Evolutionary conservation across 1,140 invertebrate species (phyloP), one percentile per base, ranked within the genome.

Genomic region (Drosophila gunungcola): DNA sequence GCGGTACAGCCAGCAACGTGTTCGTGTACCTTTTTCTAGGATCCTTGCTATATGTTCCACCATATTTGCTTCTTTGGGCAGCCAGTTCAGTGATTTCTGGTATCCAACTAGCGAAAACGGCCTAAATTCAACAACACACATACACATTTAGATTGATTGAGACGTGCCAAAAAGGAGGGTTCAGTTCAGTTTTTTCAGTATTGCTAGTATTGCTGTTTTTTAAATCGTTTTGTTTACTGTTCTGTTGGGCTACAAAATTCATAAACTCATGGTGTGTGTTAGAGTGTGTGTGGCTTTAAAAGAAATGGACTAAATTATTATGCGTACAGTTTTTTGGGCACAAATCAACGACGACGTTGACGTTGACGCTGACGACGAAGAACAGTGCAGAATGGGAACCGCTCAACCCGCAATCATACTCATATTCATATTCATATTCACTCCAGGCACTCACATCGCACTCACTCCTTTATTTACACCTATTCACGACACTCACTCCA

Each of bases 101-200:
- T 94, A 99, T 98, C 97, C 97, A 98, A 95, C 97, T 98, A 95
- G 98, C 98, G 96, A 99, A 99, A 95, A 99, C 97, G 95, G 97
- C 97, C 97, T 98, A 97, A 81, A 91, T 82, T 90, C 78, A 90
- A 91, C 81, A 88, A 77, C 84, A 92, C 90, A 91, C 90, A 91
- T 81, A 91, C 85, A 92, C 73, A 88, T 80, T 90, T 86, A 90
- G 78, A 89, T 80, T 77, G 68, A 72, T 72, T 72, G 68, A 70
- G 43, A 70, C 36, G 68, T 72, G 68, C 68, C 68, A 72, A 70
- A 72, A 70, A 49, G 34, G 42, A 42, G 65, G 62, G 12, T 57
- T 72, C 67, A 34, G 49, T 69, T 56, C 34, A 32, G 36, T 29
- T 54, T 52, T 70, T 64, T 21, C 16, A 21, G 16, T 21, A 21